Percentiles rank a stretch among this genome's conserved stretches.
phyloP scores from a whole-genome alignment of 2,888 invertebrate genomes.

The Lacanobia wlatinum region DNA sequence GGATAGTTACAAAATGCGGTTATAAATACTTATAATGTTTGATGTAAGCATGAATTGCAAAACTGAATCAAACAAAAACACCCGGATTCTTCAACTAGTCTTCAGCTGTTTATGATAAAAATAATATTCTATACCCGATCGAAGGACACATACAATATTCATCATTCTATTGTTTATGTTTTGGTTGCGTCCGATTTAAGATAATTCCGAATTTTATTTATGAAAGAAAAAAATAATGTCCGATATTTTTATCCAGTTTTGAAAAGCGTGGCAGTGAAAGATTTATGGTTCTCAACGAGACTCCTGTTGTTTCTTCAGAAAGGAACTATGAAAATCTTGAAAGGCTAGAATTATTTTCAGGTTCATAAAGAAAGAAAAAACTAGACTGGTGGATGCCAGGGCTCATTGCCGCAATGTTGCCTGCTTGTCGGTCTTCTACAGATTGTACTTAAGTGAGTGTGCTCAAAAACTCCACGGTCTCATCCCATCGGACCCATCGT shows the following conservation, averaged over 20 bases:
- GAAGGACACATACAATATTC: constrained; percentile 26
- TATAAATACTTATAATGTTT: not conserved
- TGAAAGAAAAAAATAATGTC: not conserved
- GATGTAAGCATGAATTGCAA: not conserved
- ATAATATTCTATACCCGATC: constrained; percentile 9
- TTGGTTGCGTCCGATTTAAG: not conserved
- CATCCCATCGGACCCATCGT: no score
- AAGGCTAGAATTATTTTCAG: no score
- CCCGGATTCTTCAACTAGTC: constrained; percentile 5
- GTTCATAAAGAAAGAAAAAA: no score
- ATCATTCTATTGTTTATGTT: constrained; percentile 21
- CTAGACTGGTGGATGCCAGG: no score
- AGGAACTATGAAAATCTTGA: not conserved
- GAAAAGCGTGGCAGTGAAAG: not conserved
- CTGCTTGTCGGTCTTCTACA: no score
- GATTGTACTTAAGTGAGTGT: no score
- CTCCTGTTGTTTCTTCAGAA: not conserved
- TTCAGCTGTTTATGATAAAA: constrained; percentile 28
- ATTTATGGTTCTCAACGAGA: not conserved
- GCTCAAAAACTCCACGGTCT: no score
- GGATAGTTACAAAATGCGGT: not conserved
- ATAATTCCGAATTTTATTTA: constrained; percentile 10
- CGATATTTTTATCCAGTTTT: not conserved
- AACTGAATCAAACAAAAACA: constrained; percentile 5
- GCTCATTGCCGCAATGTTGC: no score